Percentiles rank a stretch among this genome's conserved stretches.
Conservation (phyloP, 2,888 invertebrate species). For the Autographa gamma region DNA sequence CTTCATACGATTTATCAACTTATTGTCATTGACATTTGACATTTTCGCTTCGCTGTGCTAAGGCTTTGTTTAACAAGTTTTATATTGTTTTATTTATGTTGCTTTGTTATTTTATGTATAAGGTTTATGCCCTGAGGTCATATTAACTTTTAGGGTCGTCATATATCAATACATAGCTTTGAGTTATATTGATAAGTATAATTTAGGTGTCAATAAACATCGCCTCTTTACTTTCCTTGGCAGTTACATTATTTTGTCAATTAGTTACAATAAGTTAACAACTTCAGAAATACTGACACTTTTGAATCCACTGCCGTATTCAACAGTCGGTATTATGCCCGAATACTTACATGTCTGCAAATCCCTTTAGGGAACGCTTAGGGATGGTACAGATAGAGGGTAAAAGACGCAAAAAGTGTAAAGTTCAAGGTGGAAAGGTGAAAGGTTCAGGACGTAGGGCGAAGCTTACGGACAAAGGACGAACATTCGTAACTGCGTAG, state of each 20-base stretch:
- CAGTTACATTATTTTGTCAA: too few relatives aligned
- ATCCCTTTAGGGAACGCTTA: background rate
- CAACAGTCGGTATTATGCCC: background rate
- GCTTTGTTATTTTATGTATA: slow-evolving; percentile 4
- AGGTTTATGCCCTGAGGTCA: background rate
- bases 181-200: too few relatives aligned
- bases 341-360: background rate
- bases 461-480: slow-evolving; percentile 1
- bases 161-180: too few relatives aligned
- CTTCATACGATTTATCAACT: background rate
- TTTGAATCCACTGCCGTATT: background rate
- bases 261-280: too few relatives aligned
- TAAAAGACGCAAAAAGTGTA: slow-evolving; percentile 2
- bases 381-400: background rate
- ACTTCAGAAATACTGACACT: background rate
- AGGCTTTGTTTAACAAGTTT: slow-evolving; percentile 3
- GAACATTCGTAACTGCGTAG: background rate
- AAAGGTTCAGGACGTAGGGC: background rate
- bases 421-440: slow-evolving; percentile 4
- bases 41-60: background rate
- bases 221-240: too few relatives aligned
- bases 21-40: slow-evolving; percentile 4
- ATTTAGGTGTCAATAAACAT: too few relatives aligned
- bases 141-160: too few relatives aligned
- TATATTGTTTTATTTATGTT: background rate